These are phyloP conservation scores for Lasioglossum oenotherae DNA, from an alignment of 2,888 invertebrate species.

Conservation along the genomic window DNA sequence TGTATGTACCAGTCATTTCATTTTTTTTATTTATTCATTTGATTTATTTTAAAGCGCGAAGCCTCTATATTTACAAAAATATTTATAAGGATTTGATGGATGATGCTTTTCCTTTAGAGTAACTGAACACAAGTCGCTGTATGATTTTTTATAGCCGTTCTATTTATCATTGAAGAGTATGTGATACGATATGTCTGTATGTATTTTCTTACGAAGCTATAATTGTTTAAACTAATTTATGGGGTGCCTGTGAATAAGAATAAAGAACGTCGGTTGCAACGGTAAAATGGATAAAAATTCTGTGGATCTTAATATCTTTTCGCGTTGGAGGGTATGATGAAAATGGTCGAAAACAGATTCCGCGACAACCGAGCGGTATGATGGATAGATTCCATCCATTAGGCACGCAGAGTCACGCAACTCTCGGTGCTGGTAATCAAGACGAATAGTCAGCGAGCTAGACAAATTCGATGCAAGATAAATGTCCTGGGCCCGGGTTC, in stretches of 20 bases:
- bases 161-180: not conserved
- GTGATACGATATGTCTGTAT: not conserved
- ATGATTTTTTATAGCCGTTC: too few relatives aligned
- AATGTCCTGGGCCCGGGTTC: not conserved
- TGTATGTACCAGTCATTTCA: not conserved
- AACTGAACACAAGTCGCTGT: too few relatives aligned
- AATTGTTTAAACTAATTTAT: not conserved
- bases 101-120: too few relatives aligned
- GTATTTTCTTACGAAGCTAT: not conserved
- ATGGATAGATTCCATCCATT: conserved; percentile 16
- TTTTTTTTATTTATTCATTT: not conserved
- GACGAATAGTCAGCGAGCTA: not conserved
- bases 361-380: not conserved
- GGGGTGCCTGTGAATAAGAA: not conserved
- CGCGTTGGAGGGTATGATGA: not conserved
- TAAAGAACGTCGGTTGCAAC: not conserved
- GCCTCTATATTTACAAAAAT: too few relatives aligned
- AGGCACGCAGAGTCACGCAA: conserved; percentile 5
- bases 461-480: conserved; percentile 13
- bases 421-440: not conserved
- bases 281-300: not conserved
- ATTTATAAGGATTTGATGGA: not conserved
- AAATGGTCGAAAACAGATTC: not conserved
- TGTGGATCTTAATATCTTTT: not conserved
- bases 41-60: too few relatives aligned